Conservation (phyloP, 1,140 invertebrate species). For the Orchestia grillus region DNA sequence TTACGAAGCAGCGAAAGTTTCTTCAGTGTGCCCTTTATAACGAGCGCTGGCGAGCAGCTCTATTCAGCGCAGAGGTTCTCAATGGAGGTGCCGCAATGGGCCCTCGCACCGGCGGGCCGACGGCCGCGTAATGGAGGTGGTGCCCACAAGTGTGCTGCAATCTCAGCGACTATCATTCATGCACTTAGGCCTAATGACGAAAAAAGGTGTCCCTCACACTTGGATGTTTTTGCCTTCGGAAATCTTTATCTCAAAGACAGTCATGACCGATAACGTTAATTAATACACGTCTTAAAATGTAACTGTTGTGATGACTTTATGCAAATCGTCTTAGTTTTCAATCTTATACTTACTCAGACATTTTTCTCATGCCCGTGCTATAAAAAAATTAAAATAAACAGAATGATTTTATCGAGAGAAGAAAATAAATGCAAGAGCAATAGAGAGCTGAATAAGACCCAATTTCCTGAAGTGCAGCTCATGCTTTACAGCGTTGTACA, state of each 20-base stretch:
- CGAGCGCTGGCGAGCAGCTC: background rate
- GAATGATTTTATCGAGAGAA: background rate
- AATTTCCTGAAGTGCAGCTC: background rate
- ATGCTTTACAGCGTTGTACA: background rate
- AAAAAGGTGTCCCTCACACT: background rate
- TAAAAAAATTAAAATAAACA: background rate
- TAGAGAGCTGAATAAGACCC: background rate
- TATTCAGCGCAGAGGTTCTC: background rate
- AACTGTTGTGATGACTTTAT: background rate
- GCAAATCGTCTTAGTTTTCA: background rate
- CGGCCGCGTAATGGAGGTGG: background rate
- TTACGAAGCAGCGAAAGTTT: background rate
- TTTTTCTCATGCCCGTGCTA: background rate
- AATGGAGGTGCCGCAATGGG: background rate
- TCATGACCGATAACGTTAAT: background rate
- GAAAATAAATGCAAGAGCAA: background rate
- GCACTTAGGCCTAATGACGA: background rate
- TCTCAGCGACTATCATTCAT: background rate
- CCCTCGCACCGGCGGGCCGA: no score
- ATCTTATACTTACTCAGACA: background rate
- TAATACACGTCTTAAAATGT: background rate
- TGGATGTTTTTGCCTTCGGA: background rate
- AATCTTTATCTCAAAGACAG: background rate
- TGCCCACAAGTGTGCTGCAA: background rate
- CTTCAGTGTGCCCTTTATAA: background rate